These are phyloP conservation scores for Mya arenaria DNA, from an alignment of 1,140 invertebrate species.

Conservation along the genomic window DNA sequence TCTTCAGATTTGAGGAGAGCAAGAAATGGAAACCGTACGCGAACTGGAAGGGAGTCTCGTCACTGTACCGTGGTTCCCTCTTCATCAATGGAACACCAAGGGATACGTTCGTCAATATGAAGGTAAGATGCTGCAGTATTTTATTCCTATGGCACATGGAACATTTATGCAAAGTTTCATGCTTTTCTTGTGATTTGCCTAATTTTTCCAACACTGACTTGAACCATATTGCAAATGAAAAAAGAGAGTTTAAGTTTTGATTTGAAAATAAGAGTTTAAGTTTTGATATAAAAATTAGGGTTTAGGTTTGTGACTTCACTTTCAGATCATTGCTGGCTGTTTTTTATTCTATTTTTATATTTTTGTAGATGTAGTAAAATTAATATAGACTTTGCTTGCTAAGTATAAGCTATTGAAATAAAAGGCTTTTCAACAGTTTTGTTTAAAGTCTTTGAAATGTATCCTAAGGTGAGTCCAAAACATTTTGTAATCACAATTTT, in stretches of 20 bases:
- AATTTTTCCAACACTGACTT: not conserved
- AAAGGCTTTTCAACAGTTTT: too few relatives aligned
- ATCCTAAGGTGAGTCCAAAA: too few relatives aligned
- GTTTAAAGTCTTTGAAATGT: too few relatives aligned
- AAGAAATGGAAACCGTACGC: not conserved
- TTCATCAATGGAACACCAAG: constrained; percentile 52
- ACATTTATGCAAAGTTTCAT: not conserved
- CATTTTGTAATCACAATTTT: too few relatives aligned
- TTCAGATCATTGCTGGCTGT: too few relatives aligned
- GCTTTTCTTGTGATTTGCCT: not conserved
- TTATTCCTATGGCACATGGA: not conserved
- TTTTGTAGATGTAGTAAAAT: too few relatives aligned
- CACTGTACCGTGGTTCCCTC: constrained; percentile 55
- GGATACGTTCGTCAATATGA: constrained; percentile 71
- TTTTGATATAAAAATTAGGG: not conserved
- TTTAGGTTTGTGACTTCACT: not conserved
- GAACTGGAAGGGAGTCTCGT: constrained; percentile 19
- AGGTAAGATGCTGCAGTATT: constrained; percentile 51
- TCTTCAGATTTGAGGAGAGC: constrained; percentile 33
- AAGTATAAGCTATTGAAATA: too few relatives aligned
- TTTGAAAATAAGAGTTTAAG: too few relatives aligned
- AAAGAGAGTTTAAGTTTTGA: not conserved
- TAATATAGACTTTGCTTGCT: too few relatives aligned
- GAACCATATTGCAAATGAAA: not conserved
- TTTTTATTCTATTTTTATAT: too few relatives aligned